Evolutionary conservation across 2,888 invertebrate species (phyloP).

Genomic region (Hirtodrosophila histrioides): DNA sequence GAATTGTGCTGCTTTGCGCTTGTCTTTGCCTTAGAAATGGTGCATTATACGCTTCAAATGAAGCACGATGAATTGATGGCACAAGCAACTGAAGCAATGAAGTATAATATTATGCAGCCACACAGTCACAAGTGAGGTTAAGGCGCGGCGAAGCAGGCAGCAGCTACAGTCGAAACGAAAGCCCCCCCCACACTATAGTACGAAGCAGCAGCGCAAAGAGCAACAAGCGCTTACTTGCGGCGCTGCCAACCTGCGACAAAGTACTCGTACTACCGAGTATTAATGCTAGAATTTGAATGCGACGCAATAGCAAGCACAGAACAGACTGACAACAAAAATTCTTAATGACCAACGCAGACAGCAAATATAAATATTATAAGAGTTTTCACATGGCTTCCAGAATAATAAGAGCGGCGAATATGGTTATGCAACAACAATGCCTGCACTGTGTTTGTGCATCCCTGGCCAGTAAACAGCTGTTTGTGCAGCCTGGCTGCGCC

Average conservation of each 20-base stretch:
- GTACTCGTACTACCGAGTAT: slow-evolving; percentile 8
- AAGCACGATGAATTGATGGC: slow-evolving; percentile 33
- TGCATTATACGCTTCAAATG: slow-evolving; percentile 46
- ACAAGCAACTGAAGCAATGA: slow-evolving; percentile 2
- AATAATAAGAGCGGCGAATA: slow-evolving; percentile 9
- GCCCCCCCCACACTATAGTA: slow-evolving; percentile 53
- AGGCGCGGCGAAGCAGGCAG: slow-evolving; percentile 47
- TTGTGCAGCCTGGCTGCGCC: slow-evolving; percentile 43
- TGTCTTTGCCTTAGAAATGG: slow-evolving; percentile 44
- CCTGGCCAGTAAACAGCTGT: slow-evolving; percentile 55
- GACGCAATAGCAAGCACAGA: slow-evolving; percentile 45
- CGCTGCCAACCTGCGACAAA: slow-evolving; percentile 44
- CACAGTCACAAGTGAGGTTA: slow-evolving; percentile 71
- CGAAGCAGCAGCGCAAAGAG: slow-evolving; percentile 55
- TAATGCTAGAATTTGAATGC: slow-evolving; percentile 31
- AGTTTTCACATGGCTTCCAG: background rate
- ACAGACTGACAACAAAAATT: background rate
- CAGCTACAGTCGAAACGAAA: slow-evolving; percentile 29
- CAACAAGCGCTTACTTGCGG: slow-evolving; percentile 54
- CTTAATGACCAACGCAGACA: background rate
- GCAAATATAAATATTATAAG: background rate
- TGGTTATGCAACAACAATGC: slow-evolving; percentile 55
- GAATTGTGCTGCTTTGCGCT: slow-evolving; percentile 34
- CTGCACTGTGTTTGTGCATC: slow-evolving; percentile 46
- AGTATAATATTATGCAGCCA: slow-evolving; percentile 71